Evolutionary conservation across 2,113 vertebrate genomes (phyloP).

Genomic region (Siniperca knerii): DNA sequence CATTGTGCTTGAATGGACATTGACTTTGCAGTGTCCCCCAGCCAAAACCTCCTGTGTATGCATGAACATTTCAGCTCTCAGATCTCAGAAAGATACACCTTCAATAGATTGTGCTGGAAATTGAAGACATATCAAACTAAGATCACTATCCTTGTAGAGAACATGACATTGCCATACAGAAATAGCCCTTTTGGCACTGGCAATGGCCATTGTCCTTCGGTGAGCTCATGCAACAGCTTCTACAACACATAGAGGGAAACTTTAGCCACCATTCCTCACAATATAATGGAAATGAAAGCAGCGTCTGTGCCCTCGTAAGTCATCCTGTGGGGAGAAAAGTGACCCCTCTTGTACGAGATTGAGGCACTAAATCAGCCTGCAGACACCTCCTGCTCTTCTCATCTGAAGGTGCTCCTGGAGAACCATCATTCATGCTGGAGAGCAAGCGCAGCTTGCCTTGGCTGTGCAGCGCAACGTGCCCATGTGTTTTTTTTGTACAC

Average conservation of each 20-base stretch:
- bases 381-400: conserved; percentile 55
- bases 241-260: conserved; percentile 34
- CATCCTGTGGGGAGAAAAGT: conserved; percentile 56
- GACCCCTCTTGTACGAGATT: conserved; percentile 65
- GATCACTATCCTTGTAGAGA: conserved; percentile 1
- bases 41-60: background rate
- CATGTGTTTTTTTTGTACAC: conserved; percentile 19
- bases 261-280: conserved; percentile 56
- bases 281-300: conserved; percentile 74
- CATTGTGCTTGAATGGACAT: background rate
- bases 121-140: background rate
- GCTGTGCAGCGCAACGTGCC: background rate
- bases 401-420: conserved; percentile 58
- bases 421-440: conserved; percentile 65
- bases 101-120: background rate
- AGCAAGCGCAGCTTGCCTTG: conserved; percentile 8
- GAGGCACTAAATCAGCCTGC: conserved; percentile 74
- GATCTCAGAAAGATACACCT: conserved; percentile 11
- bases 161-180: background rate
- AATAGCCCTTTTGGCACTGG: background rate
- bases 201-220: conserved; percentile 3
- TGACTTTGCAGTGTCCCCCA: background rate
- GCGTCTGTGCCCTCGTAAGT: conserved; percentile 63
- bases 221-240: conserved; percentile 3
- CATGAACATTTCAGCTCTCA: background rate